Evolutionary conservation across 2,888 invertebrate genomes (phyloP).

Genomic region (Drosophila tripunctata): DNA sequence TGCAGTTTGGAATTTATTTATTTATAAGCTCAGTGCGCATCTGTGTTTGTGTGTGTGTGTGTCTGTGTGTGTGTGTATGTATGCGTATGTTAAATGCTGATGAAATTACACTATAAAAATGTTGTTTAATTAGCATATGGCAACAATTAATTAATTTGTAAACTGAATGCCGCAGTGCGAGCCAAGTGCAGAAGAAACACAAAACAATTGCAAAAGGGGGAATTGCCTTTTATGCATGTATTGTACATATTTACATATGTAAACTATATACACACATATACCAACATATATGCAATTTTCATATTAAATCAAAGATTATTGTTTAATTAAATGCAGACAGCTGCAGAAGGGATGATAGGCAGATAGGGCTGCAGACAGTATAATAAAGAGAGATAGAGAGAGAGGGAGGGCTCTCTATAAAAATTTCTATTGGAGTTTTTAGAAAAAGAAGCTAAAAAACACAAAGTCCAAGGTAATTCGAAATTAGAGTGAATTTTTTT

Average conservation of each 20-base stretch:
- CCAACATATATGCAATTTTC: constrained; percentile 51
- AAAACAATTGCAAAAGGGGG: background rate
- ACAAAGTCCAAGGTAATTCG: too few species aligned
- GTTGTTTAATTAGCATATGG: constrained; percentile 80
- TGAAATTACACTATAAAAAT: constrained; percentile 64
- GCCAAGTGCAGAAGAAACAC: background rate
- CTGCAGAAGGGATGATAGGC: background rate
- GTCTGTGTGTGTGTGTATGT: constrained; percentile 4
- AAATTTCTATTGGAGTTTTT: too few species aligned
- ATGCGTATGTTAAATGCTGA: constrained; percentile 19
- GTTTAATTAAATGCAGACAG: constrained; percentile 61
- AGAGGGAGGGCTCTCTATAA: too few species aligned
- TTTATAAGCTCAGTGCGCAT: constrained; percentile 15
- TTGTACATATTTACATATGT: background rate
- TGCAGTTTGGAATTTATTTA: constrained; percentile 46
- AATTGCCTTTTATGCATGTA: constrained; percentile 9
- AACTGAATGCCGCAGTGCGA: constrained; percentile 39
- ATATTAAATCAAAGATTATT: constrained; percentile 70
- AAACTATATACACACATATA: too few species aligned
- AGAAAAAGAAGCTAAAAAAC: too few species aligned
- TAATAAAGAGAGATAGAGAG: too few species aligned
- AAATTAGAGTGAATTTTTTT: too few species aligned
- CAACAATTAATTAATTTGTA: constrained; percentile 77
- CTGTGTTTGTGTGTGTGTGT: background rate
- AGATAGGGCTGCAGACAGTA: background rate